phyloP scores from a whole-genome alignment of 2,797 vertebrate species.

The Sebastes iracundus region DNA sequence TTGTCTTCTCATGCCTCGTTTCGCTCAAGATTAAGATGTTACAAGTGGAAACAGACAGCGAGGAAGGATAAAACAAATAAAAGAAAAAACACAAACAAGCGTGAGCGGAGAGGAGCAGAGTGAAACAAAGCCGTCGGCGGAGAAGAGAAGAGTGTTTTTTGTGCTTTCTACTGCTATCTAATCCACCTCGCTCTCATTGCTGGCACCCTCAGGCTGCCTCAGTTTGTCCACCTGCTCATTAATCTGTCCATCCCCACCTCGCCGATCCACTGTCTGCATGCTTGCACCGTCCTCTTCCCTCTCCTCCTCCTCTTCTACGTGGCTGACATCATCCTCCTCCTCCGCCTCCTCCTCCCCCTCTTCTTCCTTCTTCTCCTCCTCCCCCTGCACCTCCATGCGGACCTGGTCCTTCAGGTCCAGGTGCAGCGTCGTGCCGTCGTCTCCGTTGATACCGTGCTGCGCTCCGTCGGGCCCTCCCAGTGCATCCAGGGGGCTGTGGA shows the following conservation, averaged over 20 bases:
- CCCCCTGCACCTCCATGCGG: slow-evolving; percentile 96
- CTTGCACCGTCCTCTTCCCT: slow-evolving; percentile 86
- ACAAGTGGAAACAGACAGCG: slow-evolving; percentile 41
- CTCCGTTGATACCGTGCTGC: slow-evolving; percentile 81
- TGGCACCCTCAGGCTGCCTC: slow-evolving; percentile 93
- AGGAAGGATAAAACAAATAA: slow-evolving; percentile 28
- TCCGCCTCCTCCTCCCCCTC: slow-evolving; percentile 85
- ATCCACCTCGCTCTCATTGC: slow-evolving; percentile 94
- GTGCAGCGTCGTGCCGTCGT: slow-evolving; percentile 51
- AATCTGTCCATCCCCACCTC: slow-evolving; percentile 96
- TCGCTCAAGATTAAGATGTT: slow-evolving; percentile 50
- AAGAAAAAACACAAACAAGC: slow-evolving; percentile 15
- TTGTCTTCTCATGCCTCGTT: slow-evolving; percentile 32
- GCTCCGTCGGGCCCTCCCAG: slow-evolving; percentile 77
- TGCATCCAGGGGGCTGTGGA: slow-evolving; percentile 86
- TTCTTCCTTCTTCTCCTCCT: slow-evolving; percentile 86
- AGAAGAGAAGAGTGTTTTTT: slow-evolving; percentile 45
- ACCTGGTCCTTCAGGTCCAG: slow-evolving; percentile 91
- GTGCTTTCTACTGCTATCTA: slow-evolving; percentile 72
- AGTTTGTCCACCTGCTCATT: slow-evolving; percentile 98
- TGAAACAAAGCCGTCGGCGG: slow-evolving; percentile 44
- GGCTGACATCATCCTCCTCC: slow-evolving; percentile 72
- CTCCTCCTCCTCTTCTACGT: slow-evolving; percentile 85
- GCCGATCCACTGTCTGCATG: slow-evolving; percentile 92
- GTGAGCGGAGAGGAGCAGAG: slow-evolving; percentile 19